These are phyloP conservation scores for Ceryle rudis DNA, from an alignment of 2,797 vertebrate genomes.

Conservation along the genomic window DNA sequence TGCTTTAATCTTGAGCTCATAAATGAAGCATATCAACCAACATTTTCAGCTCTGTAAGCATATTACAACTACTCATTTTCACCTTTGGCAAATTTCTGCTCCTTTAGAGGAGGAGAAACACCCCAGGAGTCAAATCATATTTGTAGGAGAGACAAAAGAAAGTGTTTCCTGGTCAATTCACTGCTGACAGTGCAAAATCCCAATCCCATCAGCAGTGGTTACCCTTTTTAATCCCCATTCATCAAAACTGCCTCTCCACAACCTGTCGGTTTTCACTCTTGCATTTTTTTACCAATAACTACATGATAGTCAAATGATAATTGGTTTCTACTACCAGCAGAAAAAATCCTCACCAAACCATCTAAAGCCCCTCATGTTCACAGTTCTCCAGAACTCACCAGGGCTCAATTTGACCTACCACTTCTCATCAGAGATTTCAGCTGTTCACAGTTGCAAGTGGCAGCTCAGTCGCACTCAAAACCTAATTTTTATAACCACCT, in stretches of 20 bases:
- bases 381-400: background rate
- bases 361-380: background rate
- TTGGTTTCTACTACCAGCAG: background rate
- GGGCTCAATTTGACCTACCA: background rate
- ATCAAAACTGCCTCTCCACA: background rate
- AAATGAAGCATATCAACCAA: background rate
- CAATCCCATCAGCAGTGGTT: background rate
- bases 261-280: background rate
- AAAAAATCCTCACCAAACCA: background rate
- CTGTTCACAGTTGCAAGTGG: background rate
- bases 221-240: background rate
- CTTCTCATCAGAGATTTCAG: background rate
- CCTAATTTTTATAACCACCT: background rate
- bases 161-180: background rate
- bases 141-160: background rate
- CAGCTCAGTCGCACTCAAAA: background rate
- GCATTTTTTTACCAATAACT: background rate
- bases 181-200: background rate
- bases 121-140: background rate
- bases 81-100: background rate
- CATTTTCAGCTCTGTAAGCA: background rate
- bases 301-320: background rate
- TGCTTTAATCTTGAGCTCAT: background rate
- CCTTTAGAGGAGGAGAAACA: background rate
- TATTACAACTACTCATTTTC: background rate